Conservation (phyloP, 2,797 vertebrate genomes). For the Remorina albescens region DNA sequence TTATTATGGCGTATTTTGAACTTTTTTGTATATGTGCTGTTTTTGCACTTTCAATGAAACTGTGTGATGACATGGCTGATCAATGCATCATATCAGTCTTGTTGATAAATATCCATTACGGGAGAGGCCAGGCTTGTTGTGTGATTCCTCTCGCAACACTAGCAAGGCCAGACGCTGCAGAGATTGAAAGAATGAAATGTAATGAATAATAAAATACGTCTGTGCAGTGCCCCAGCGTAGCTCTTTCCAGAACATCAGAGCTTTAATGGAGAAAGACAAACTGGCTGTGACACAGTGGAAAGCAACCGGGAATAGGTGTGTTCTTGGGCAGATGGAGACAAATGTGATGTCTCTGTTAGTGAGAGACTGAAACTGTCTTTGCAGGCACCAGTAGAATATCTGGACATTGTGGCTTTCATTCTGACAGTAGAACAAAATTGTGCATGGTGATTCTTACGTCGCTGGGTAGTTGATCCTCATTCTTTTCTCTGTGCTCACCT, state of each 20-base stretch:
- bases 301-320: constrained; percentile 65
- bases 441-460: not conserved
- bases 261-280: constrained; percentile 77
- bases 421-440: not conserved
- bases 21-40: not conserved
- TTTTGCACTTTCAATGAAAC: not conserved
- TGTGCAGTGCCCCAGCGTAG: constrained; percentile 39
- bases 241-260: constrained; percentile 62
- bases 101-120: constrained; percentile 13
- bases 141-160: constrained; percentile 23
- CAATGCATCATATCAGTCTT: not conserved
- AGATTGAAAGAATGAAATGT: constrained; percentile 57
- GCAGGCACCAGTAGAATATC: not conserved
- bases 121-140: constrained; percentile 14
- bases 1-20: not conserved
- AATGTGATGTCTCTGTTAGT: constrained; percentile 69
- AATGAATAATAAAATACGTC: constrained; percentile 69
- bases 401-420: not conserved
- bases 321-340: constrained; percentile 69
- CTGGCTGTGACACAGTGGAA: constrained; percentile 65
- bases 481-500: not conserved
- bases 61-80: not conserved
- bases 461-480: not conserved
- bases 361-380: constrained; percentile 17
- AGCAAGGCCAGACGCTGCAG: constrained; percentile 37